A percentile compares a stretch with the other conserved stretches of the same genome.
Evolutionary conservation across 2,113 vertebrate genomes (phyloP).

Genomic region (Callipepla squamata): DNA sequence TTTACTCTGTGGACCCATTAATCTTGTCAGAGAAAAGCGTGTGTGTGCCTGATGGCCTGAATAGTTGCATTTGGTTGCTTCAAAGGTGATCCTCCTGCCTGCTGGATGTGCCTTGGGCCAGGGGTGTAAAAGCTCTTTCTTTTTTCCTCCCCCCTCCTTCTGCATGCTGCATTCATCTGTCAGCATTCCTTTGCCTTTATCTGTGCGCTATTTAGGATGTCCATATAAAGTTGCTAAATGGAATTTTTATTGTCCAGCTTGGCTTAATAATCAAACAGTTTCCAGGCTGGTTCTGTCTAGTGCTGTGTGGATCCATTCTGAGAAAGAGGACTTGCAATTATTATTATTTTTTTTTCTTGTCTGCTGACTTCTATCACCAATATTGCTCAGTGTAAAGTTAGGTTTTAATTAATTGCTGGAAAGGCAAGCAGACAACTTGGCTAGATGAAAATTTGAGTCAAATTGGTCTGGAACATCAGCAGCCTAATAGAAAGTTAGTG

Average conservation of each 20-base stretch:
- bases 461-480: neutral
- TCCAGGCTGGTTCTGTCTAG: slow-evolving; percentile 58
- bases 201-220: slow-evolving; percentile 37
- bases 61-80: slow-evolving; percentile 1
- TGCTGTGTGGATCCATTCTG: slow-evolving; percentile 29
- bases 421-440: neutral
- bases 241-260: slow-evolving; percentile 61
- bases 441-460: neutral
- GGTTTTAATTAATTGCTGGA: slow-evolving; percentile 27
- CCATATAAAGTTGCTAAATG: slow-evolving; percentile 68
- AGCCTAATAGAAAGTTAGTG: slow-evolving; percentile 13
- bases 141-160: accelerated
- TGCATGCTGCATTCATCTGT: neutral
- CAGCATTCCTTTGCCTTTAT: slow-evolving; percentile 66
- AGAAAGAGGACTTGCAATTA: neutral
- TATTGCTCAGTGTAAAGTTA: neutral
- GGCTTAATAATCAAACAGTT: slow-evolving; percentile 71
- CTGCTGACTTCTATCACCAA: neutral
- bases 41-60: neutral
- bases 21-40: neutral
- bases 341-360: neutral
- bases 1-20: neutral
- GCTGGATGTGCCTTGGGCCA: neutral
- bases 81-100: neutral
- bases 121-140: neutral